Evolutionary conservation across 2,797 vertebrate species (phyloP).

Genomic region (Novumbra hubbsi): DNA sequence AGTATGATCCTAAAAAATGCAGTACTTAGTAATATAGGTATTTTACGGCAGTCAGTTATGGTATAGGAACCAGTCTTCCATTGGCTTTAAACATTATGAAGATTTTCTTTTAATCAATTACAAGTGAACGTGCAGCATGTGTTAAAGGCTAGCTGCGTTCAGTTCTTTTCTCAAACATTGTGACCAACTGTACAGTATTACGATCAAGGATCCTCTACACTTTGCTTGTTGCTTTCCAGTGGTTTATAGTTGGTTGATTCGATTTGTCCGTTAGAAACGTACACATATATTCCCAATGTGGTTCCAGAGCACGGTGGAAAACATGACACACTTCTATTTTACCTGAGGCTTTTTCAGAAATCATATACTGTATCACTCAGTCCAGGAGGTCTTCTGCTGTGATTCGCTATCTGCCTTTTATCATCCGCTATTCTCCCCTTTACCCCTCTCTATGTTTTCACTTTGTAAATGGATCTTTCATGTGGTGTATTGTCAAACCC

Average conservation of each 20-base stretch:
- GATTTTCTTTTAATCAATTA: too few species aligned
- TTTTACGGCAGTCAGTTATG: background rate
- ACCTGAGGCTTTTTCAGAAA: background rate
- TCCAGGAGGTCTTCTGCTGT: background rate
- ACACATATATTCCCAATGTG: background rate
- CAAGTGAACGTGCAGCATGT: background rate
- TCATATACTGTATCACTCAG: background rate
- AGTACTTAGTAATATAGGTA: background rate
- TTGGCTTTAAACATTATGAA: slow-evolving; percentile 3
- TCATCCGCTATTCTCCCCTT: background rate
- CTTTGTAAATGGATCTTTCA: slow-evolving; percentile 54
- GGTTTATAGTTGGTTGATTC: background rate
- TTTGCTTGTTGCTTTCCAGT: background rate
- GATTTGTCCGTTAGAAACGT: background rate
- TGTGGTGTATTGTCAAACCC: slow-evolving; percentile 52
- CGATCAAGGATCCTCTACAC: background rate
- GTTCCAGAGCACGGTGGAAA: background rate
- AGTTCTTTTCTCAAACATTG: background rate
- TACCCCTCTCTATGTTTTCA: slow-evolving; percentile 45
- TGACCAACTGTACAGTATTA: background rate
- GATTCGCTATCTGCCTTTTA: background rate
- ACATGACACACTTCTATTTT: background rate
- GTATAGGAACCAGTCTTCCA: background rate
- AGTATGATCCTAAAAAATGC: background rate
- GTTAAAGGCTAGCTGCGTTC: background rate